These are phyloP conservation scores for Eutolmus rufibarbis DNA, from an alignment of 2,888 invertebrate genomes.

Conservation along the genomic window DNA sequence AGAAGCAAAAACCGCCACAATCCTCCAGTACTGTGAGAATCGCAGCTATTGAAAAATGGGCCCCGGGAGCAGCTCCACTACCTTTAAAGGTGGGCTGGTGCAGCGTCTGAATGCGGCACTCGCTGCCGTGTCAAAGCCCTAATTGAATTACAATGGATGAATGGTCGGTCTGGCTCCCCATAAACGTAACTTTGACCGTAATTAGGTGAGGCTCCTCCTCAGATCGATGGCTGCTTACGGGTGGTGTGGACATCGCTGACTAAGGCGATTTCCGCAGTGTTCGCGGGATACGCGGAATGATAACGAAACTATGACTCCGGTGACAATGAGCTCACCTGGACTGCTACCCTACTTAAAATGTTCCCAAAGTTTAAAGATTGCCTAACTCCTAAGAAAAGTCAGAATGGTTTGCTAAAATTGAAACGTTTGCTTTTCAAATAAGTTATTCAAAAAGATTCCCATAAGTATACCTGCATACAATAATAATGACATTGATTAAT, in stretches of 20 bases:
- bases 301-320: neutral
- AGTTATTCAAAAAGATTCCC: too few species aligned
- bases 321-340: neutral
- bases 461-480: too few species aligned
- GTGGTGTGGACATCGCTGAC: neutral
- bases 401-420: neutral
- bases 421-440: neutral
- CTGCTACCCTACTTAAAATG: neutral
- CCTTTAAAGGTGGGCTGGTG: constrained; percentile 12
- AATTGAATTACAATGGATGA: constrained; percentile 29
- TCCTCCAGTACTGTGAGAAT: neutral
- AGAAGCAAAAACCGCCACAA: neutral
- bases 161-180: neutral
- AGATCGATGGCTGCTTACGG: constrained; percentile 1
- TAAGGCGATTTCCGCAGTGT: constrained; percentile 3
- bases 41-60: neutral
- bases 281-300: neutral
- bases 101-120: neutral
- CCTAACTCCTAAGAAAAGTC: neutral
- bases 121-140: neutral
- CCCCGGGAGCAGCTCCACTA: neutral
- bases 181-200: constrained; percentile 19
- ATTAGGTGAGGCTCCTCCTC: neutral
- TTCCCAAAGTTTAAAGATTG: neutral
- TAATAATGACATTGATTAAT: too few species aligned